Evolutionary conservation across 2,888 invertebrate species (phyloP), one percentile per base, ranked within the genome.

Genomic region (Eupithecia pulchellata): DNA sequence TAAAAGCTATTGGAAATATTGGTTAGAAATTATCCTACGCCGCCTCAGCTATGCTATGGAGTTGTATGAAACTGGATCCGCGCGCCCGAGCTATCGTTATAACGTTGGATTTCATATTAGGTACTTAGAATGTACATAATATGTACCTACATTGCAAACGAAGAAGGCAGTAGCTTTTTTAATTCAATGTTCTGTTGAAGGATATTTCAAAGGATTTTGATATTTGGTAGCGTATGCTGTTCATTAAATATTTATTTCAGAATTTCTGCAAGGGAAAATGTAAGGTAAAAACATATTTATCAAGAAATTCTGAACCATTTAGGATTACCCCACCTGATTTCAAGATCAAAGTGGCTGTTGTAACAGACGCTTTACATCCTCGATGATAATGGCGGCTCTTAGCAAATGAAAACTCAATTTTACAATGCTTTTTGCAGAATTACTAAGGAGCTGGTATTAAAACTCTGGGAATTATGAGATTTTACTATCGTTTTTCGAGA

Each of bases 371-470:
- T 27, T 47, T 9, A 20, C 64, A 68, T 58, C 68, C 30, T 58
- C 64, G n/a, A 57, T 32, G 14, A 62, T 63, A 71, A 71, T 68
- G 84, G 77, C 72, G 71, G 86, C 90, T 90, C 87, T 92, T 91
- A 89, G 88, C 87, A 86, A 91, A 92, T 91, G 87, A 91, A 90
- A 89, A 89, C 84, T 87, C 84, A 80, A 89, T 91, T 90, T 91
- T 89, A 91, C 84, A 87, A 89, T 80, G 88, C 89, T 88, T 85
- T 90, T 85, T 86, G 81, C 81, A 78, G 83, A 88, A 91, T 91
- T 89, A 85, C 84, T 5, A 79, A 73, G 77, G 74, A 73, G 80
- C 80, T 78, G 78, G 83, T 85, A 84, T 86, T 82, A 80, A 17
- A 39, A 84, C 84, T 83, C 81, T 81, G 32, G 6, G 9, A 66